phyloP scores from a whole-genome alignment of 2,888 invertebrate species.

The Ryuthela nishihirai region DNA sequence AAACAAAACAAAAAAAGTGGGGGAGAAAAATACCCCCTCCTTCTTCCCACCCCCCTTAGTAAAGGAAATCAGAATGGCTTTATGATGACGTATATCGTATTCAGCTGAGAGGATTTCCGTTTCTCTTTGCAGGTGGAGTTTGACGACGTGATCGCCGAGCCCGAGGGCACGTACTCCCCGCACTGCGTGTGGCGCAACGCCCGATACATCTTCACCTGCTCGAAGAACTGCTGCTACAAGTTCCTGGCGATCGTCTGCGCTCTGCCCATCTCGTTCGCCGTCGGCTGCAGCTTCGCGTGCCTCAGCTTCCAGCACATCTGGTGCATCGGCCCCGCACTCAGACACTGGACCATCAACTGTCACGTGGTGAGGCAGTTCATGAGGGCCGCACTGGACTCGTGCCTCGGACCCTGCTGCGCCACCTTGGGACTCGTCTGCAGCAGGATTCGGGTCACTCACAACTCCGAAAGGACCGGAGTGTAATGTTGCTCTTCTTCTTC shows the following conservation, averaged over 20 bases:
- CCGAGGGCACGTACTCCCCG: constrained; percentile 64
- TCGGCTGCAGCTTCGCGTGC: constrained; percentile 66
- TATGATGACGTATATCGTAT: too few species aligned
- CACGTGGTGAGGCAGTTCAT: constrained; percentile 60
- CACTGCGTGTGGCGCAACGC: constrained; percentile 67
- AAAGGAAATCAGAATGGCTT: too few species aligned
- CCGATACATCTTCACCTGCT: constrained; percentile 61
- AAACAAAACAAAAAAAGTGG: too few species aligned
- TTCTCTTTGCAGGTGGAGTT: constrained; percentile 59
- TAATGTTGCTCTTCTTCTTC: too few species aligned
- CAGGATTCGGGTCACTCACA: constrained; percentile 29
- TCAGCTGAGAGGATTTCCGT: too few species aligned
- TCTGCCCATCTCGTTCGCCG: constrained; percentile 62
- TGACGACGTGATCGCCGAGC: constrained; percentile 69
- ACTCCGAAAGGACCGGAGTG: neutral
- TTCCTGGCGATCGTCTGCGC: constrained; percentile 63
- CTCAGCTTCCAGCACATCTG: constrained; percentile 72
- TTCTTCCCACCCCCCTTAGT: too few species aligned
- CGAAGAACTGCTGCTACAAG: constrained; percentile 66
- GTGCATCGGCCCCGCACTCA: constrained; percentile 65
- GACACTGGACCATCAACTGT: constrained; percentile 64
- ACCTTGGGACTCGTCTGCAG: constrained; percentile 60
- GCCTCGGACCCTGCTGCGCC: constrained; percentile 60
- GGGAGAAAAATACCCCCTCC: too few species aligned
- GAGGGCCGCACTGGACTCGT: constrained; percentile 58